Percentiles rank a stretch among this genome's conserved stretches.
Evolutionary conservation across 2,797 vertebrate genomes (phyloP).

Genomic region (Premnoplex brunnescens): DNA sequence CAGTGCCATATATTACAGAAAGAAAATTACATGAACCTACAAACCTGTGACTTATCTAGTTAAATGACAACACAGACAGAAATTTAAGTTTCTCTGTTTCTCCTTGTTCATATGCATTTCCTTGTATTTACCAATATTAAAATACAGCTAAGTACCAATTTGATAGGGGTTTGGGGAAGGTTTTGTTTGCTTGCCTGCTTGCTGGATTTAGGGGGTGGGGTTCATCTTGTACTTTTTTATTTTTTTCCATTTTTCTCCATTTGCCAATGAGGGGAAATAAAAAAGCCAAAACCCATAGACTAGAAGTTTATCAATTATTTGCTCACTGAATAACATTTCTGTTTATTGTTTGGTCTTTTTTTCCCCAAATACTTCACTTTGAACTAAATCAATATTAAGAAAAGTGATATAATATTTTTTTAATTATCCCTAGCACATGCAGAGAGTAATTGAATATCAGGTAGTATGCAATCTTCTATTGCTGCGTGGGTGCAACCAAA

Average conservation of each 20-base stretch:
- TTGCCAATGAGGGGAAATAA: background rate
- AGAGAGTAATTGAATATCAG: background rate
- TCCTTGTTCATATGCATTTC: background rate
- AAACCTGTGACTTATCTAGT: background rate
- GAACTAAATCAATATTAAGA: background rate
- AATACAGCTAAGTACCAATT: background rate
- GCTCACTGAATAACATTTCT: background rate
- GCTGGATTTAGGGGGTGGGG: accelerated
- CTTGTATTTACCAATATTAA: background rate
- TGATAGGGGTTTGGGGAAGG: accelerated
- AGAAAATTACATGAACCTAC: background rate
- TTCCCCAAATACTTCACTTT: background rate
- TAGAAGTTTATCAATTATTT: background rate
- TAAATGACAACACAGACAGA: background rate
- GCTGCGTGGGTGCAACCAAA: too few species aligned
- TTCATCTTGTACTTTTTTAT: background rate
- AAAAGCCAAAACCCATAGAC: too few species aligned
- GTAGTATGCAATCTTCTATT: too few species aligned
- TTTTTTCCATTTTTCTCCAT: background rate
- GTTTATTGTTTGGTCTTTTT: background rate
- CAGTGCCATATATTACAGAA: background rate
- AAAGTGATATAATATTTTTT: background rate
- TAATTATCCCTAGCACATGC: background rate
- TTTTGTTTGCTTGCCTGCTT: background rate
- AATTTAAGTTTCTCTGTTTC: background rate